These are phyloP conservation scores for Drosophila yooni DNA, from an alignment of 2,888 invertebrate genomes.

Conservation along the genomic window DNA sequence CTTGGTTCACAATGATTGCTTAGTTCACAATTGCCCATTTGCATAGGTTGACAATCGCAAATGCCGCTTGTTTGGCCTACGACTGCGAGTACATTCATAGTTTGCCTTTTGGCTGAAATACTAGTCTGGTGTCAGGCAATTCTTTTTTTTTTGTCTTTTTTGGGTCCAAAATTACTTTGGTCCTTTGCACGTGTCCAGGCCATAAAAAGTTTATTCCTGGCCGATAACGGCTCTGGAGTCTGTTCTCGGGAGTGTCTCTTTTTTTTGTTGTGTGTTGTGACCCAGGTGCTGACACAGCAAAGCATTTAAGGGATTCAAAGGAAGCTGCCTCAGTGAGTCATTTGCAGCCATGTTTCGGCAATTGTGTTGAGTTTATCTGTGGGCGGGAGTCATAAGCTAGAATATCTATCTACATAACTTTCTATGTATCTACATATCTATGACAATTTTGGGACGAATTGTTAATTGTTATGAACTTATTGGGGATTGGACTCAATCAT, in stretches of 20 bases:
- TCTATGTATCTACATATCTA: constrained; percentile 13
- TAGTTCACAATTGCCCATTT: constrained; percentile 10
- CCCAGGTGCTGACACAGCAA: constrained; percentile 60
- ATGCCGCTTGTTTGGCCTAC: constrained; percentile 14
- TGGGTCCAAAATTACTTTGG: constrained; percentile 33
- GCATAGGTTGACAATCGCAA: constrained; percentile 1
- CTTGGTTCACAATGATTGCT: constrained; percentile 10
- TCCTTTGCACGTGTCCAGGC: constrained; percentile 61
- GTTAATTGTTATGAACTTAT: constrained; percentile 77
- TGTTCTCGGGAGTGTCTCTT: constrained; percentile 5
- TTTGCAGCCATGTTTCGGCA: constrained; percentile 49
- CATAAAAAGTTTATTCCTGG: constrained; percentile 59
- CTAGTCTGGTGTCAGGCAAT: constrained; percentile 15
- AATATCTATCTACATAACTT: background rate
- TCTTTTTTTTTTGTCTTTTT: background rate
- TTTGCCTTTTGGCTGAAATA: constrained; percentile 28
- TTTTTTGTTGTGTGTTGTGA: constrained; percentile 2
- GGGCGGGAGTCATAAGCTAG: constrained; percentile 23
- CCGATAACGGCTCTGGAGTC: constrained; percentile 37
- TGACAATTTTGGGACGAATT: constrained; percentile 45
- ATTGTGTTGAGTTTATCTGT: constrained; percentile 53
- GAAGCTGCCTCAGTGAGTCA: constrained; percentile 35
- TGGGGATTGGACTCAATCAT: constrained; percentile 48
- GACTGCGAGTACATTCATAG: constrained; percentile 36
- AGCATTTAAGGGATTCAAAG: constrained; percentile 12